Evolutionary conservation across 2,797 vertebrate species (phyloP), one percentile per base, ranked within the genome.

Genomic region (Rhinogobio ventralis): DNA sequence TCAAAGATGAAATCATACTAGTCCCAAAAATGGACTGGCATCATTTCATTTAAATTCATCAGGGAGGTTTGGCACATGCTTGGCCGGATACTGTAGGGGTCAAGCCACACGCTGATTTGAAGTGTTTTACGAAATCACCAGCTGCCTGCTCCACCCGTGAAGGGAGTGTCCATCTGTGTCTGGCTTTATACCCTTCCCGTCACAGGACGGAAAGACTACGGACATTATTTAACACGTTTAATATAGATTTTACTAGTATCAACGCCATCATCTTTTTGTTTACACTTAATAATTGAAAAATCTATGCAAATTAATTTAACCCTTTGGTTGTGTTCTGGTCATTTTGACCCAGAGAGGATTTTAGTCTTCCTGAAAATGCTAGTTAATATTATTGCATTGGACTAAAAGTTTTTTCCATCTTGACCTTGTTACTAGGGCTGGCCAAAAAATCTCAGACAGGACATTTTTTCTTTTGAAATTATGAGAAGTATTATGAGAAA

Each of bases 1-100:
- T 45, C 28, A 36, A 20, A 75, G 57, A 83, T 39, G 23, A 75
- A 39, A 75, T 75, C 71, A 53, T 67, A 19, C 57, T 53, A 64
- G 19, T 74, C 11, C 57, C 28, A 51, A 66, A 66, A 62, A 75
- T 66, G 46, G 23, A 39, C 10, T 67, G 60, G 5, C 17, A 66
- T 19, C 20, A 19, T 51, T 75, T 20, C 1, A 39, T 66, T 60
- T 28, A 28, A 57, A 33, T 49, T 73, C 23, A 55, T 60, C 28
- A 0, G 68, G 39, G 68, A 19, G 28, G 53, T 42, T 42, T 60
- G 74, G 71, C 28, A 51, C 46, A 74, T 20, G 25, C 46, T 3
- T 49, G 17, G 23, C 53, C 23, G 33, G 53, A 77, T 39, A 57
- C 23, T 60, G n/a, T 62, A 28, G 7, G 14, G 53, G 53, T 36